These are phyloP conservation scores for Ptychochromis oligacanthus DNA, from an alignment of 2,113 vertebrate genomes.

Conservation along the genomic window DNA sequence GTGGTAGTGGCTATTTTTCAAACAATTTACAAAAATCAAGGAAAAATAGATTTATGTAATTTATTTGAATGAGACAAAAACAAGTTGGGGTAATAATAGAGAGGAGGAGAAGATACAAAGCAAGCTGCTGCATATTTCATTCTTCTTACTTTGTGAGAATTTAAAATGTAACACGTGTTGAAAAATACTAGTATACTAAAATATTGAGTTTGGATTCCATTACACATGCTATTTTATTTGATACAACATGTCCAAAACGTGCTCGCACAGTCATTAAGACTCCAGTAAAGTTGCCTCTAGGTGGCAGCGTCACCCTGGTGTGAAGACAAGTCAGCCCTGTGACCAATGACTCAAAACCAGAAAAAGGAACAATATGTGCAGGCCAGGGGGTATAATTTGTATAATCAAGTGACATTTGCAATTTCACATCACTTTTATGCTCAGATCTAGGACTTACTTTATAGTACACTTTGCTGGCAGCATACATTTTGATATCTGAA, in stretches of 20 bases:
- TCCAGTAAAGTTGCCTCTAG: slow-evolving; percentile 50
- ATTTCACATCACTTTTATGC: neutral
- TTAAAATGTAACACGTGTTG: neutral
- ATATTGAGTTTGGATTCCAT: neutral
- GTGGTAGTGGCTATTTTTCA: neutral
- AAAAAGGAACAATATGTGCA: neutral
- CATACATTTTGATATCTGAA: neutral
- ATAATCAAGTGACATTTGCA: neutral
- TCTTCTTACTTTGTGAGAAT: neutral
- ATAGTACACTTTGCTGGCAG: neutral
- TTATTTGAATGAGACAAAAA: neutral
- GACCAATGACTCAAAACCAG: slow-evolving; percentile 14
- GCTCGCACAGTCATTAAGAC: neutral
- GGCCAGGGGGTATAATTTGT: neutral
- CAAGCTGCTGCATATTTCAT: neutral
- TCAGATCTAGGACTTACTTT: neutral
- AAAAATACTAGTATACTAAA: neutral
- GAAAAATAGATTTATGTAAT: neutral
- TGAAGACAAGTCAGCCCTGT: slow-evolving; percentile 4
- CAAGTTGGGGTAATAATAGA: neutral
- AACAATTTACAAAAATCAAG: neutral
- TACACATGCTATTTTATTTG: neutral
- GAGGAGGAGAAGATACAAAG: neutral
- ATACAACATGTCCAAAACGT: neutral
- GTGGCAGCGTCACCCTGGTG: slow-evolving; percentile 55